These are phyloP conservation scores for Melanerpes aurifrons DNA, from an alignment of 2,113 vertebrate species.

Conservation along the genomic window DNA sequence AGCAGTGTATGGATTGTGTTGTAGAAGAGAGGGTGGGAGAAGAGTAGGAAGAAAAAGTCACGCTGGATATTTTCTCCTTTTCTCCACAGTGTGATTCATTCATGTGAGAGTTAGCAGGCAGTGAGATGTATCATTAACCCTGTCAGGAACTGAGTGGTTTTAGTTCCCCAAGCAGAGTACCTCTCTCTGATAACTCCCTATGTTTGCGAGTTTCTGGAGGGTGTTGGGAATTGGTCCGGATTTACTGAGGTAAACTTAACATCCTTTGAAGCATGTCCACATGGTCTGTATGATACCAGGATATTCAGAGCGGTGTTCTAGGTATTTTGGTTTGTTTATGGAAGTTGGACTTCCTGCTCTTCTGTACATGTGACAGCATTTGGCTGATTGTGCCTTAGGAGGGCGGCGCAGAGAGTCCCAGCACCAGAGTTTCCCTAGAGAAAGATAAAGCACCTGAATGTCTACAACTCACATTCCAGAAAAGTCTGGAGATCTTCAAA, in stretches of 20 bases:
- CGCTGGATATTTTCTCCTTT: neutral
- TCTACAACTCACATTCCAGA: constrained; percentile 29
- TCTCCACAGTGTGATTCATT: neutral
- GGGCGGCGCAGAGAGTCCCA: neutral
- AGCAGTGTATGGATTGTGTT: neutral
- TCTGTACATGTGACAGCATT: neutral
- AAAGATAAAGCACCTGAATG: constrained; percentile 13
- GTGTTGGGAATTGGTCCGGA: constrained; percentile 7
- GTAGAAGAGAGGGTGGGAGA: neutral
- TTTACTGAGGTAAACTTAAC: neutral
- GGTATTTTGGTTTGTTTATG: neutral
- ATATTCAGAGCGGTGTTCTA: neutral
- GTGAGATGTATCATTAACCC: neutral
- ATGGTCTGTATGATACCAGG: neutral
- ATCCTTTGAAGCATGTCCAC: neutral
- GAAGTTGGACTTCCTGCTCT: neutral
- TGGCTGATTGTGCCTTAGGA: neutral
- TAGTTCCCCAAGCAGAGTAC: neutral
- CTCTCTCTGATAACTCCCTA: neutral
- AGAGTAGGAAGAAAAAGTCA: neutral
- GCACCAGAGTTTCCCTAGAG: neutral
- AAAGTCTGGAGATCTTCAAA: neutral
- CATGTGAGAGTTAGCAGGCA: neutral
- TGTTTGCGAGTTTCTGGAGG: constrained; percentile 6
- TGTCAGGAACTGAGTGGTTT: neutral